A percentile compares a stretch with the other conserved stretches of the same genome.
Conservation (phyloP, 1,140 invertebrate species). For the Scylla paramamosain region DNA sequence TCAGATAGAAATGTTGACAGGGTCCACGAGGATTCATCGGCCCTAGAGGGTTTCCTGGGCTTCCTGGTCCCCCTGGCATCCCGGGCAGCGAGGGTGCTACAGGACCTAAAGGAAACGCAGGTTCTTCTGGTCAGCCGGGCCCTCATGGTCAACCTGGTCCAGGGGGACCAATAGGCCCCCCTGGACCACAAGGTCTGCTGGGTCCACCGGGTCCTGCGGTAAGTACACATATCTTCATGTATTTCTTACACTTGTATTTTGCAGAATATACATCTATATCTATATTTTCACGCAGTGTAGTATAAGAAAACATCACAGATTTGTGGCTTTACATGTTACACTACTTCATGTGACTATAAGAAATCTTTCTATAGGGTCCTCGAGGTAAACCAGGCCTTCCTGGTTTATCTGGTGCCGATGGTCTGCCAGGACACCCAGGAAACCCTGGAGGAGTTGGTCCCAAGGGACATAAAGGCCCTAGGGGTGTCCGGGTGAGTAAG, state of each 20-base stretch:
- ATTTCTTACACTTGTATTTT: not conserved
- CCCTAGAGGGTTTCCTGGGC: constrained; percentile 88
- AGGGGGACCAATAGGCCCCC: constrained; percentile 84
- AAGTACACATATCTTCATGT: constrained; percentile 52
- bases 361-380: constrained; percentile 82
- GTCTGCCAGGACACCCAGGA: constrained; percentile 87
- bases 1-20: constrained; percentile 80
- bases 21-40: constrained; percentile 91
- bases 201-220: constrained; percentile 86
- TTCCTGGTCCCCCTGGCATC: constrained; percentile 88
- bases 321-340: not conserved
- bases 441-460: constrained; percentile 85
- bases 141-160: constrained; percentile 86
- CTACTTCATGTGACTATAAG: too few species aligned
- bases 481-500: constrained; percentile 83
- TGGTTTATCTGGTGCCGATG: constrained; percentile 87
- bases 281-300: too few species aligned
- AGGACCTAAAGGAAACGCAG: constrained; percentile 87
- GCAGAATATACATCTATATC: too few species aligned
- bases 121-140: constrained; percentile 86
- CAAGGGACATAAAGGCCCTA: constrained; percentile 85
- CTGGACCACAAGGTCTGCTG: constrained; percentile 85
- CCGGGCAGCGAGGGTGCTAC: constrained; percentile 87
- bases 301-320: not conserved
- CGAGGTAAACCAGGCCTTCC: constrained; percentile 88